A percentile compares a stretch with the other conserved stretches of the same genome.
These are phyloP conservation scores for Rhipidura dahli DNA, from an alignment of 2,113 vertebrate species.

Conservation along the genomic window DNA sequence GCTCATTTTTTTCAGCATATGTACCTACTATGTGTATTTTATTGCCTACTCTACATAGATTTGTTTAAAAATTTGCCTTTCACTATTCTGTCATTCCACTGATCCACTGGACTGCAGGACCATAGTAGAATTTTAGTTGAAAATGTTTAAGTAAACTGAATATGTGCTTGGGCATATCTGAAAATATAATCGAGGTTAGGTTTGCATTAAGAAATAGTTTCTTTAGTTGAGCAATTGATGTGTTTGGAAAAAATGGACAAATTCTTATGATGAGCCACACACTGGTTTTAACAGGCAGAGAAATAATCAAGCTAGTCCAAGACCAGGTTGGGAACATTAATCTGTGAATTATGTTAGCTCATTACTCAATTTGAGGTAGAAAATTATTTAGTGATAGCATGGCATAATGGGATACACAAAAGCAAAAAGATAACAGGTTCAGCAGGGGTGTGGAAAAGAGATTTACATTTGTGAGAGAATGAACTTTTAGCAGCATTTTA, in stretches of 20 bases:
- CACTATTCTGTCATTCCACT: neutral
- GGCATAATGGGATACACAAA: neutral
- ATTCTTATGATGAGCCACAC: neutral
- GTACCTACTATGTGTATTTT: neutral
- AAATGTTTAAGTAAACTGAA: neutral
- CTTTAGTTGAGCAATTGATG: neutral
- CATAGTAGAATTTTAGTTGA: neutral
- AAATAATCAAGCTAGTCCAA: neutral
- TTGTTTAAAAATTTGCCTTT: neutral
- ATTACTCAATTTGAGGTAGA: neutral
- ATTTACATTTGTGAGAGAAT: neutral
- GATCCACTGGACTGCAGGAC: neutral
- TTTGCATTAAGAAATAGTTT: neutral
- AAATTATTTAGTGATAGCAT: neutral
- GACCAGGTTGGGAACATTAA: neutral
- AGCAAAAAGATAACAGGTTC: neutral
- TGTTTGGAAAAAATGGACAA: neutral
- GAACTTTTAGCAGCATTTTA: neutral
- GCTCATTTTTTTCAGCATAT: neutral
- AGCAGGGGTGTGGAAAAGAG: neutral
- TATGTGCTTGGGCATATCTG: neutral
- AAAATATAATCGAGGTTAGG: neutral
- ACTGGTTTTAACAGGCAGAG: neutral
- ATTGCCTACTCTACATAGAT: neutral
- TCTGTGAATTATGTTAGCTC: neutral